Percentiles rank a stretch among this genome's conserved stretches.
These are phyloP conservation scores for Anableps anableps DNA, from an alignment of 2,797 vertebrate genomes.

Conservation along the genomic window DNA sequence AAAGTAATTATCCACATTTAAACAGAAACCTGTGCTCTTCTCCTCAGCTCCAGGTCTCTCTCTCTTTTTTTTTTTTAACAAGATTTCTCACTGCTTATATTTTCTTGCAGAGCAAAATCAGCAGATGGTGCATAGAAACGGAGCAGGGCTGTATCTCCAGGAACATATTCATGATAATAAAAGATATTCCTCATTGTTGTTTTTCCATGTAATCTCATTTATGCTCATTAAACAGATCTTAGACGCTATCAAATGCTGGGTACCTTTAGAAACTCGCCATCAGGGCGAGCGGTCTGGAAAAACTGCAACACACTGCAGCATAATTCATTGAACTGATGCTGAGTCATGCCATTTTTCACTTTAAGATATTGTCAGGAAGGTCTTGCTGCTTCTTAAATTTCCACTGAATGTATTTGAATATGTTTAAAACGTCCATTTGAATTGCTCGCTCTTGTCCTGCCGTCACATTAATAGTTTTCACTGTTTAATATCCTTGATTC, in stretches of 20 bases:
- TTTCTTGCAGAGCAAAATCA: conserved; percentile 34
- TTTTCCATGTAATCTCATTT: neutral
- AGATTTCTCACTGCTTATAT: conserved; percentile 28
- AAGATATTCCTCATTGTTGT: neutral
- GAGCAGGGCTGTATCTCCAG: conserved; percentile 8
- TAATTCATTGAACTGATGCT: neutral
- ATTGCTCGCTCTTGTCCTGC: neutral
- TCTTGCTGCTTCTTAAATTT: neutral
- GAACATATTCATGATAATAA: conserved; percentile 23
- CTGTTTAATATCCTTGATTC: neutral
- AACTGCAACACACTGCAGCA: neutral
- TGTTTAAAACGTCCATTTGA: neutral
- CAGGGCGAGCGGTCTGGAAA: neutral
- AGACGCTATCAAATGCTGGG: neutral
- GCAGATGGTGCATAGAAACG: conserved; percentile 12
- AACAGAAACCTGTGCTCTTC: conserved; percentile 59
- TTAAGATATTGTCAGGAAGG: neutral
- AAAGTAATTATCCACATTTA: conserved; percentile 78
- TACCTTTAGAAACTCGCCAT: neutral
- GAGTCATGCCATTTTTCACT: neutral
- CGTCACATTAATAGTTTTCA: neutral
- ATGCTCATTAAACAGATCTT: conserved; percentile 10
- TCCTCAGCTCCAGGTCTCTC: conserved; percentile 13
- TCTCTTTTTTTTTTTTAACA: conserved; percentile 50
- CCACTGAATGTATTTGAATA: neutral